Evolutionary conservation across 2,888 invertebrate genomes (phyloP).

Genomic region (Crioceris asparagi): DNA sequence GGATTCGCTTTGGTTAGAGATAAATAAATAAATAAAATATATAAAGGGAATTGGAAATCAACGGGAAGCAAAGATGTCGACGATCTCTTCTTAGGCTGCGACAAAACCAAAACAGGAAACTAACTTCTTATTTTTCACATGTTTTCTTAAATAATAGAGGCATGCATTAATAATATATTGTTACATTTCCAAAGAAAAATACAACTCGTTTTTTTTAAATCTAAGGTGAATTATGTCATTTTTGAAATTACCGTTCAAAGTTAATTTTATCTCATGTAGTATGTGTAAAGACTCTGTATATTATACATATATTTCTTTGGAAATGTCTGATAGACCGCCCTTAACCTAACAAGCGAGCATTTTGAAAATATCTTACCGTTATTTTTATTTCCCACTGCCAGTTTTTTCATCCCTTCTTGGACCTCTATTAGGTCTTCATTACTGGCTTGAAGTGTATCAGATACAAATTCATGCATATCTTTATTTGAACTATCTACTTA

Average conservation of each 20-base stretch:
- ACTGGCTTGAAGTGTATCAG: constrained; percentile 60
- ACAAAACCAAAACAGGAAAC: constrained; percentile 43
- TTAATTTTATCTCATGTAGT: too few relatives aligned
- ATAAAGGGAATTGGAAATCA: constrained; percentile 28
- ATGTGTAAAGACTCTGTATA: too few relatives aligned
- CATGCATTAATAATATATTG: too few relatives aligned
- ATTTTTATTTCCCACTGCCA: constrained; percentile 45
- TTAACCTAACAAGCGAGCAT: too few relatives aligned
- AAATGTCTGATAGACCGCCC: too few relatives aligned
- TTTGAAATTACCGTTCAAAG: too few relatives aligned
- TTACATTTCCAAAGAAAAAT: too few relatives aligned
- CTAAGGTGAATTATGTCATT: too few relatives aligned
- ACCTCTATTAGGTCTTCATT: constrained; percentile 60
- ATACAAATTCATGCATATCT: constrained; percentile 60
- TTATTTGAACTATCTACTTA: constrained; percentile 28
- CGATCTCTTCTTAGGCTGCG: constrained; percentile 53
- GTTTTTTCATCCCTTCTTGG: constrained; percentile 63
- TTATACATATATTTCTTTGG: too few relatives aligned
- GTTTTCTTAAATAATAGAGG: constrained; percentile 5
- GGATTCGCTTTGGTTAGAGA: constrained; percentile 11
- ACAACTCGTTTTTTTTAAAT: too few relatives aligned
- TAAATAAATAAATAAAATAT: too few relatives aligned
- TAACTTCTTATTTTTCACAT: constrained; percentile 24
- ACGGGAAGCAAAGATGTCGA: constrained; percentile 38
- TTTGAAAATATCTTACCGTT: constrained; percentile 39